These are phyloP conservation scores for Lycodopsis pacificus DNA, from an alignment of 2,797 vertebrate species.

Conservation along the genomic window DNA sequence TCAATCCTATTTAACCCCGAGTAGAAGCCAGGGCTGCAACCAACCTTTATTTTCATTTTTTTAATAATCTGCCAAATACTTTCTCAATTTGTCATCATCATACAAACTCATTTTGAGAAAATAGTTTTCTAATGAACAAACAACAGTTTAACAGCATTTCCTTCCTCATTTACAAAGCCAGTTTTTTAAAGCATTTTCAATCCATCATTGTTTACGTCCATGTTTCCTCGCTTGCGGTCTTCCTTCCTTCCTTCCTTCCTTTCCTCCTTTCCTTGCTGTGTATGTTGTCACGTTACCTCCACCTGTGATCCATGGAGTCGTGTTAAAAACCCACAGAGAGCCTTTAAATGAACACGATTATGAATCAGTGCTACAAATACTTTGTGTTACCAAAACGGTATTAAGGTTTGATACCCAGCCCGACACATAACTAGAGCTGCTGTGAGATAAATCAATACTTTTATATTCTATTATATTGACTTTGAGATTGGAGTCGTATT, in stretches of 20 bases:
- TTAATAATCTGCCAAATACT: neutral
- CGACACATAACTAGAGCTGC: neutral
- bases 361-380: neutral
- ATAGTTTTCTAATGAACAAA: neutral
- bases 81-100: neutral
- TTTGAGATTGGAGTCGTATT: neutral
- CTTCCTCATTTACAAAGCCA: neutral
- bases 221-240: neutral
- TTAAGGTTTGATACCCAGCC: neutral
- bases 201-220: neutral
- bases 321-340: neutral
- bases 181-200: neutral
- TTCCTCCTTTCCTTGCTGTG: neutral
- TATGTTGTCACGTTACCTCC: neutral
- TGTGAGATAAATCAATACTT: neutral
- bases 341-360: neutral
- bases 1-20: neutral
- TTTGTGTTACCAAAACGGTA: neutral
- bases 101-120: neutral
- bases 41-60: neutral
- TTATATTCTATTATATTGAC: neutral
- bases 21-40: neutral
- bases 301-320: constrained; percentile 3
- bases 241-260: neutral
- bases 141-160: neutral